Evolutionary conservation across 2,888 invertebrate species (phyloP).

Genomic region (Drosophila fungiperda): DNA sequence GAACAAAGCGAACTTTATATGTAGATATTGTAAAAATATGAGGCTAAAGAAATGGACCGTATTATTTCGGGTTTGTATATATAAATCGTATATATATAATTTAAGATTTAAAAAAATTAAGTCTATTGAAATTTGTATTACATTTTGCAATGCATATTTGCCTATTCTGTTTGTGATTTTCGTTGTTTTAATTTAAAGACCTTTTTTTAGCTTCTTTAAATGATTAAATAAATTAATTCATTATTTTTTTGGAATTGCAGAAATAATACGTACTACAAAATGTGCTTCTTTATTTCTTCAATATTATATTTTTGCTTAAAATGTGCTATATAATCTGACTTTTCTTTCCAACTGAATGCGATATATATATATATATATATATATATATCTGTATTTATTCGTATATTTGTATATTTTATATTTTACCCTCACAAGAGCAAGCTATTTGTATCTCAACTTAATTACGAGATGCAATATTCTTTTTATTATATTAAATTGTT

Average conservation of each 20-base stretch:
- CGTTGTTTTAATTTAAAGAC: slow-evolving; percentile 43
- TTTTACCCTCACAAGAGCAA: not conserved
- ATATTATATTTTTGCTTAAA: slow-evolving; percentile 28
- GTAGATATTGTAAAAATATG: slow-evolving; percentile 1
- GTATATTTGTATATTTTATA: not conserved
- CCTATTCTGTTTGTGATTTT: slow-evolving; percentile 2
- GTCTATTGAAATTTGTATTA: not conserved
- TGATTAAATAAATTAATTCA: slow-evolving; percentile 11
- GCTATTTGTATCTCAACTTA: slow-evolving; percentile 1
- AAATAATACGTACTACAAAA: slow-evolving; percentile 11
- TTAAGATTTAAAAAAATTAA: not conserved
- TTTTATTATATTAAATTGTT: slow-evolving; percentile 16
- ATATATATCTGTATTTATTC: not conserved
- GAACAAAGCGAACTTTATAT: slow-evolving; percentile 9
- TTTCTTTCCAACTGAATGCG: slow-evolving; percentile 38
- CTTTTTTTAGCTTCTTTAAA: slow-evolving; percentile 16
- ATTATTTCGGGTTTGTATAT: not conserved
- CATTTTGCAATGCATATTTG: not conserved
- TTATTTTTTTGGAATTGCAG: slow-evolving; percentile 12
- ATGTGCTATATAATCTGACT: slow-evolving; percentile 34
- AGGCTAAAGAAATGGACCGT: not conserved
- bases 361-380: slow-evolving; percentile 2
- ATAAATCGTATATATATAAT: not conserved
- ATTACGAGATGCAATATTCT: slow-evolving; percentile 11
- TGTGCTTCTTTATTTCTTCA: slow-evolving; percentile 18